Evolutionary conservation across 2,113 vertebrate genomes (phyloP).

Genomic region (Onychorhynchus coronatus): DNA sequence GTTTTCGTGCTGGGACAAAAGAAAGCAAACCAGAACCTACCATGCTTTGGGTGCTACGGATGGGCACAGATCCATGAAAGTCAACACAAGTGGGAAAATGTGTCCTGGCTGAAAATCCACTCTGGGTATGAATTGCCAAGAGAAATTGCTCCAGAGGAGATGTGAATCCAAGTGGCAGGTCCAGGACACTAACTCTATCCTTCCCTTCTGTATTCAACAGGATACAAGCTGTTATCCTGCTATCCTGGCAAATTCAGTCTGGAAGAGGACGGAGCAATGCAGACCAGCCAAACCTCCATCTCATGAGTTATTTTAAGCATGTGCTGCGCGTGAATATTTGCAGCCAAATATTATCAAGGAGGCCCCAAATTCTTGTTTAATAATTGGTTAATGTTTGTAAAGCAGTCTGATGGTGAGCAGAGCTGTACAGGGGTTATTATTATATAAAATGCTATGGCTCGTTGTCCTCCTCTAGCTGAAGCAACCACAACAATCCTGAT

Average conservation of each 20-base stretch:
- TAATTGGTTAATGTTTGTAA: slow-evolving; percentile 41
- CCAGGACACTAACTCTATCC: not conserved
- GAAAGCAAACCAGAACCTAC: not conserved
- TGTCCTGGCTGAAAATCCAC: not conserved
- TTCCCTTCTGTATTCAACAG: not conserved
- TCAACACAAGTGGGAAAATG: not conserved
- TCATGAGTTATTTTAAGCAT: rapidly evolving
- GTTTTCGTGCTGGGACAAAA: not conserved
- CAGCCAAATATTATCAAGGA: not conserved
- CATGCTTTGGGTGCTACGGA: rapidly evolving
- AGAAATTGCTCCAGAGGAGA: not conserved
- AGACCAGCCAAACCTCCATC: rapidly evolving
- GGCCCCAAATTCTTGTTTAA: not conserved
- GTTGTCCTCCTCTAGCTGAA: slow-evolving; percentile 21
- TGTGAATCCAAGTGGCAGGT: not conserved
- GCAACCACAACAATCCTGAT: slow-evolving; percentile 40
- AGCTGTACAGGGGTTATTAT: not conserved
- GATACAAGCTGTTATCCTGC: not conserved
- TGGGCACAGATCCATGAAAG: not conserved
- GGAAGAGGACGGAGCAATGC: not conserved
- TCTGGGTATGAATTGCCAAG: not conserved
- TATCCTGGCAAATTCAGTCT: not conserved
- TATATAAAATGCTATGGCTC: not conserved
- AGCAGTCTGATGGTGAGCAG: slow-evolving; percentile 41
- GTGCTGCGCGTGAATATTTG: not conserved